A percentile compares a stretch with the other conserved stretches of the same genome.
Conservation (phyloP, 2,113 vertebrate genomes). For the Dasyprocta punctata region DNA sequence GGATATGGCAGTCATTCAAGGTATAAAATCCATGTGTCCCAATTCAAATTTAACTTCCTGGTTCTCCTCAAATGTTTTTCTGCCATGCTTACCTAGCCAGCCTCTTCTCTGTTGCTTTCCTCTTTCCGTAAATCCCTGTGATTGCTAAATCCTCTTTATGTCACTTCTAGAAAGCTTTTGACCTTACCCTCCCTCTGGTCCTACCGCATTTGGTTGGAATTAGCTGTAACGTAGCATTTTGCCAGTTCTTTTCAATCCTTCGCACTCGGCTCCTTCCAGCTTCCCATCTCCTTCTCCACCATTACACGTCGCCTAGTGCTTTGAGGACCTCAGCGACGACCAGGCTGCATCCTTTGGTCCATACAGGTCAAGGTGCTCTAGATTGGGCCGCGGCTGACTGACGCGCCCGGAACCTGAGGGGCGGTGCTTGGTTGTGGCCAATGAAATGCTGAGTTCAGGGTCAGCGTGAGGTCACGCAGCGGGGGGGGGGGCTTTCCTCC, state of each 20-base stretch:
- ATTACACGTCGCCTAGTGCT: accelerated
- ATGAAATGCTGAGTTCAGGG: background rate
- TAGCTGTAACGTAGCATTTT: background rate
- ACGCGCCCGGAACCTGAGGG: accelerated
- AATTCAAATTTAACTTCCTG: background rate
- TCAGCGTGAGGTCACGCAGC: background rate
- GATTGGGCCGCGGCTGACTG: accelerated
- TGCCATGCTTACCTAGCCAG: background rate
- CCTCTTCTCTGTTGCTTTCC: background rate
- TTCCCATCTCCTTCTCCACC: background rate
- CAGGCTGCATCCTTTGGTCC: accelerated
- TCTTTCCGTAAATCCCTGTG: background rate
- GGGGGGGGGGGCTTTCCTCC: background rate
- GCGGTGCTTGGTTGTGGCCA: slow-evolving; percentile 15
- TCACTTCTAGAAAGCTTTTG: background rate
- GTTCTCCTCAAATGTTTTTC: background rate
- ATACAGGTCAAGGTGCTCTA: accelerated
- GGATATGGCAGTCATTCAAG: background rate
- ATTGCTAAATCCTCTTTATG: background rate
- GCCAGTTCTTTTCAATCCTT: background rate
- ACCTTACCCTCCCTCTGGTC: background rate
- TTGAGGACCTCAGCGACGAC: accelerated
- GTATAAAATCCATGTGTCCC: background rate
- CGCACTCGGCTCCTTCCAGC: accelerated
- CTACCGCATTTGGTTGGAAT: background rate